phyloP scores from a whole-genome alignment of 64 coral and sea anemone genomes.

The Platygyra sinensis region DNA sequence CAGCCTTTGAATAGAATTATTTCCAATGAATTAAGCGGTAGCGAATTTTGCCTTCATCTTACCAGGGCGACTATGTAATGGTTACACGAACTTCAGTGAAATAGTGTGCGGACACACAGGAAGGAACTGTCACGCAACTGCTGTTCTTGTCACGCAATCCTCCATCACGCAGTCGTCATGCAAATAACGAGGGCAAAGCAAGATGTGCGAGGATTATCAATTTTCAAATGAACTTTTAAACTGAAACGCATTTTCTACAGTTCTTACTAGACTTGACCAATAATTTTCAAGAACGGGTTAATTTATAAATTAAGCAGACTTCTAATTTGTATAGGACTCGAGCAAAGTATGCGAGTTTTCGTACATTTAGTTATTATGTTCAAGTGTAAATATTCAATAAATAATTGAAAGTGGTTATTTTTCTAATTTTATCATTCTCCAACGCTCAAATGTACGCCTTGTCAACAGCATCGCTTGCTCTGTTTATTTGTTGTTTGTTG shows the following conservation, averaged over 20 bases:
- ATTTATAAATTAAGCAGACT: neutral
- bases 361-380: too few relatives aligned
- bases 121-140: too few relatives aligned
- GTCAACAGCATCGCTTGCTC: neutral
- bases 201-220: neutral
- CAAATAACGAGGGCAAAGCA: neutral
- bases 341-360: too few relatives aligned
- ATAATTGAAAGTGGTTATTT: neutral
- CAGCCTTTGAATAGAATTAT: slow-evolving; percentile 82
- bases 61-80: neutral
- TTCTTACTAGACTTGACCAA: neutral
- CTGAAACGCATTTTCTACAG: neutral
- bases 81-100: neutral
- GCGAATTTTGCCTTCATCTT: neutral
- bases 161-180: neutral
- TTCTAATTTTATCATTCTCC: too few relatives aligned
- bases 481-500: neutral
- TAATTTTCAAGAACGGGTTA: neutral
- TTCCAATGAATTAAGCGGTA: neutral
- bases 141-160: neutral
- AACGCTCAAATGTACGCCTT: neutral
- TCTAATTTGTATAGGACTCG: neutral
- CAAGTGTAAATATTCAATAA: neutral
- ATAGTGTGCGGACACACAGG: too few relatives aligned
- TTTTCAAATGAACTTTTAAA: neutral